Conservation (phyloP, 2,113 vertebrate genomes). For the Arizona elegans region DNA sequence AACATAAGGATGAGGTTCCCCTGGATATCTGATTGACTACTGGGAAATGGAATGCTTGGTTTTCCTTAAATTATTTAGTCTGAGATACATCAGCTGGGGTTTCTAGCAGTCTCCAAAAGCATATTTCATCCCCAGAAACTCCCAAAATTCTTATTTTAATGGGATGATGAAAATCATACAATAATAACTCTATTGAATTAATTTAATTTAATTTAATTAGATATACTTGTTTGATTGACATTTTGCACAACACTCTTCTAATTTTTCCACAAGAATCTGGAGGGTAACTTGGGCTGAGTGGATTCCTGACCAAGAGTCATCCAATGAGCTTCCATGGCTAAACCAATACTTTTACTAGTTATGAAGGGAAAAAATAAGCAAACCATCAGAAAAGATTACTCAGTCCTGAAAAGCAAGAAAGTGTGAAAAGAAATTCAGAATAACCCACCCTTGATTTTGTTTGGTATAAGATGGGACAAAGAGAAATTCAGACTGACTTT, state of each 20-base stretch:
- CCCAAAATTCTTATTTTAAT: neutral
- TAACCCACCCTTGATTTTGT: neutral
- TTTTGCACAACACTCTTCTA: no score
- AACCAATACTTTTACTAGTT: neutral
- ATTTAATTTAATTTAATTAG: no score
- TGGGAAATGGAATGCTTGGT: neutral
- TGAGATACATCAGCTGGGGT: neutral
- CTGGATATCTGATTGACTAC: no score
- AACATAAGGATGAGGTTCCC: no score
- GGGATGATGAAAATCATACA: no score
- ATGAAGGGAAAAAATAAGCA: neutral
- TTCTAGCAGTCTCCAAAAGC: neutral
- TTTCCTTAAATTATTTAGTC: neutral
- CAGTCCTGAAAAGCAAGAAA: neutral
- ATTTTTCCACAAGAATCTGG: neutral
- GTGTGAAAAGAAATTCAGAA: neutral
- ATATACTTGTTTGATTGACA: no score
- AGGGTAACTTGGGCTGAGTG: neutral
- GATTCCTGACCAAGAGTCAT: neutral
- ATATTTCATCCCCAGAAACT: neutral
- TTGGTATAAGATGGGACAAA: neutral
- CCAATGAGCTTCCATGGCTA: neutral
- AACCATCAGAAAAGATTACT: neutral
- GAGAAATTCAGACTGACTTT: neutral
- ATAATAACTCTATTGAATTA: no score